Percentiles rank a stretch among this genome's conserved stretches.
Evolutionary conservation across 2,113 vertebrate species (phyloP).

Genomic region (Coreoperca whiteheadi): DNA sequence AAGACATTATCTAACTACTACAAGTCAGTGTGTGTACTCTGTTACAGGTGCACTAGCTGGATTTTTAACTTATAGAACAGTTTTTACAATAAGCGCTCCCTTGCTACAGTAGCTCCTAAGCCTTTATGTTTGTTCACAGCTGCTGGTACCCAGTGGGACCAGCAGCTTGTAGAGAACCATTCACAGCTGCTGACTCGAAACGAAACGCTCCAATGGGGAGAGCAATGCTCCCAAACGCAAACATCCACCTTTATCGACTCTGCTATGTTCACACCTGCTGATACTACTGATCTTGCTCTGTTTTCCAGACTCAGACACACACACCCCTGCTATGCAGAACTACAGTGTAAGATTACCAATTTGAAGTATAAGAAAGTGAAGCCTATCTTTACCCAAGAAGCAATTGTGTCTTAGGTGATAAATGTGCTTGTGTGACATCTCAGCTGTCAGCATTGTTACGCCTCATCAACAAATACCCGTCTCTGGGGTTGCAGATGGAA

Average conservation of each 20-base stretch:
- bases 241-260: slow-evolving; percentile 39
- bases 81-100: slow-evolving; percentile 55
- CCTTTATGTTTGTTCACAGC: slow-evolving; percentile 42
- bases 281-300: slow-evolving; percentile 18
- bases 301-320: not conserved
- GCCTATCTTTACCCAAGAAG: slow-evolving; percentile 49
- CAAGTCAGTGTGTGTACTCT: not conserved
- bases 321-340: not conserved
- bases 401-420: slow-evolving; percentile 65
- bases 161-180: slow-evolving; percentile 47
- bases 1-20: not conserved
- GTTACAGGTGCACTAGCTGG: slow-evolving; percentile 28
- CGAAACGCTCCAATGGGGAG: slow-evolving; percentile 29
- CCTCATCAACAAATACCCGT: slow-evolving; percentile 57
- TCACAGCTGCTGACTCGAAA: slow-evolving; percentile 63
- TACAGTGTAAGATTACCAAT: slow-evolving; percentile 26
- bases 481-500: slow-evolving; percentile 63
- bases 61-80: slow-evolving; percentile 24
- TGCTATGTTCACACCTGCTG: slow-evolving; percentile 37
- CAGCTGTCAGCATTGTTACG: slow-evolving; percentile 66
- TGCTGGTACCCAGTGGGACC: slow-evolving; percentile 58
- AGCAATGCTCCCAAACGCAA: slow-evolving; percentile 38
- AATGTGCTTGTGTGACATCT: slow-evolving; percentile 59
- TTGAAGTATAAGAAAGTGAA: slow-evolving; percentile 37
- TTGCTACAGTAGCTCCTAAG: slow-evolving; percentile 3